phyloP scores from a whole-genome alignment of 2,888 invertebrate species.

The Drosophila greeni region DNA sequence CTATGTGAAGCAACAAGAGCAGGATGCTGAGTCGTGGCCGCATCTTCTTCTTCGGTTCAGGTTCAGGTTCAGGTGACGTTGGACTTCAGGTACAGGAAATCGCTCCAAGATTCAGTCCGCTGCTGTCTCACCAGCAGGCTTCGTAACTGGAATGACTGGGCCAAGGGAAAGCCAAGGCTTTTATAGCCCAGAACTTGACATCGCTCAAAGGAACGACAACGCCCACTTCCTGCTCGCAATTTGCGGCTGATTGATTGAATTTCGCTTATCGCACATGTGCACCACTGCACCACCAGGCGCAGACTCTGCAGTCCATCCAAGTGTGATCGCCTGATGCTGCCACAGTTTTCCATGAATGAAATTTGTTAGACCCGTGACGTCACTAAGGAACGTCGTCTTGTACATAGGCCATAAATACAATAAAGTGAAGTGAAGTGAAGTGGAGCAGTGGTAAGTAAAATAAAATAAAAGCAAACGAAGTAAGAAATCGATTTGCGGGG shows the following conservation, averaged over 20 bases:
- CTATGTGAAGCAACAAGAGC: constrained; percentile 22
- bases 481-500: constrained; percentile 21
- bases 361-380: constrained; percentile 34
- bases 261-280: constrained; percentile 73
- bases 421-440: not conserved
- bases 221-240: constrained; percentile 42
- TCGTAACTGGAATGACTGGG: constrained; percentile 47
- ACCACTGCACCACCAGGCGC: constrained; percentile 57
- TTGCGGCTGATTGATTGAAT: constrained; percentile 69
- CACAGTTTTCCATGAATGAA: constrained; percentile 66
- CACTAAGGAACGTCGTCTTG: constrained; percentile 9
- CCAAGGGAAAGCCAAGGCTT: constrained; percentile 1
- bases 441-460: not conserved
- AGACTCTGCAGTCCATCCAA: constrained; percentile 26
- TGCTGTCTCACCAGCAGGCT: constrained; percentile 34
- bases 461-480: not conserved
- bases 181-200: constrained; percentile 15
- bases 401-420: not conserved
- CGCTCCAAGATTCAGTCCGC: constrained; percentile 14
- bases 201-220: constrained; percentile 29
- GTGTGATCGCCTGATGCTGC: constrained; percentile 24
- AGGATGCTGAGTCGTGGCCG: constrained; percentile 17
- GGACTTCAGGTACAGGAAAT: constrained; percentile 18
- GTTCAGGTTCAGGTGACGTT: constrained; percentile 1
- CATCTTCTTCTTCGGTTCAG: constrained; percentile 7